These are phyloP conservation scores for Drosophila bocqueti DNA, from an alignment of 1,140 invertebrate genomes.

Conservation along the genomic window DNA sequence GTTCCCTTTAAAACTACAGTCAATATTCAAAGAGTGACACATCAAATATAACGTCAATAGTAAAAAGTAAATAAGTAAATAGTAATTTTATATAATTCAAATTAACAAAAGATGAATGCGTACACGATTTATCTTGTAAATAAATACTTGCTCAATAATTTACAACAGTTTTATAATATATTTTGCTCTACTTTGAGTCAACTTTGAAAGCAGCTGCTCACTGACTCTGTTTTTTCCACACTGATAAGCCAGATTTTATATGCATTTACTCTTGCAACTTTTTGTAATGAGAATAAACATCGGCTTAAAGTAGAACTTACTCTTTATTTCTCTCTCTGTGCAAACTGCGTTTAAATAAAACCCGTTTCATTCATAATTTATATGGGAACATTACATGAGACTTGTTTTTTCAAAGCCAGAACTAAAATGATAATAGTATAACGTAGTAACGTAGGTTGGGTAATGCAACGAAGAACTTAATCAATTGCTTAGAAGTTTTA, in stretches of 20 bases:
- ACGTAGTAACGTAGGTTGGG: too few relatives aligned
- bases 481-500: too few relatives aligned
- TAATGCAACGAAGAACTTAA: not conserved
- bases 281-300: not conserved
- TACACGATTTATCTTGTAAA: not conserved
- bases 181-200: conserved; percentile 1
- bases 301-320: not conserved
- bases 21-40: not conserved
- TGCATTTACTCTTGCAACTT: not conserved
- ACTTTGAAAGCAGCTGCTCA: conserved; percentile 3
- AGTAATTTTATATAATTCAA: not conserved
- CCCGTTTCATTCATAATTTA: not conserved
- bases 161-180: not conserved
- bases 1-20: not conserved
- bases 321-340: not conserved
- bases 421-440: too few relatives aligned
- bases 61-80: too few relatives aligned
- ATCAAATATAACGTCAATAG: not conserved
- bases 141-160: not conserved
- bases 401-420: not conserved
- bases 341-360: not conserved
- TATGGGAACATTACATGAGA: not conserved
- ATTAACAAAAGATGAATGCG: not conserved
- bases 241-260: conserved; percentile 18
- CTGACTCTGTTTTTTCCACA: not conserved